Evolutionary conservation across 2,797 vertebrate species (phyloP).

Genomic region (Strix occidentalis): DNA sequence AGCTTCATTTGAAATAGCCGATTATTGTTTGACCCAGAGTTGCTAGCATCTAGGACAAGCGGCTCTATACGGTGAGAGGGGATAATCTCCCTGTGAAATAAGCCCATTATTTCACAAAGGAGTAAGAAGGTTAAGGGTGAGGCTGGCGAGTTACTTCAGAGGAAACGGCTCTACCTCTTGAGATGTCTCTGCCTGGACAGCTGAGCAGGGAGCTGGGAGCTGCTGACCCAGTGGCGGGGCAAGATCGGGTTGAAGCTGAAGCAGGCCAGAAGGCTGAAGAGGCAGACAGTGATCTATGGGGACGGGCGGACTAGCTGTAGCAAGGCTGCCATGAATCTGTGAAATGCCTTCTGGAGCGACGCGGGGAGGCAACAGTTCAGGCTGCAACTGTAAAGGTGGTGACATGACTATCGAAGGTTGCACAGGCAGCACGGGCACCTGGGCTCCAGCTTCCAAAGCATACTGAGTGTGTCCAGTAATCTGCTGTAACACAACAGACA

Average conservation of each 20-base stretch:
- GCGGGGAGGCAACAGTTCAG: conserved; percentile 58
- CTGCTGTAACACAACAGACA: conserved; percentile 64
- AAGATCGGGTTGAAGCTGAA: conserved; percentile 59
- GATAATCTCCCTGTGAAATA: not conserved
- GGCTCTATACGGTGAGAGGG: accelerated
- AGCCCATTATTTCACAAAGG: not conserved
- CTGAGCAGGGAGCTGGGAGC: conserved; percentile 36
- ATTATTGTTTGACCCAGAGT: not conserved
- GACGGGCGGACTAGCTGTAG: not conserved
- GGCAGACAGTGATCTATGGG: conserved; percentile 64
- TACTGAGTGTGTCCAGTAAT: conserved; percentile 73
- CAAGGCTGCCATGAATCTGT: conserved; percentile 60
- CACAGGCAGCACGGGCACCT: conserved; percentile 68
- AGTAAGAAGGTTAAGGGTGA: not conserved
- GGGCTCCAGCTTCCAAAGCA: conserved; percentile 68
- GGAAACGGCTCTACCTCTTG: conserved; percentile 71
- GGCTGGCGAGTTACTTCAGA: not conserved
- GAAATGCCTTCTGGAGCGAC: conserved; percentile 59
- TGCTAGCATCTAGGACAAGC: not conserved
- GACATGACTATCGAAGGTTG: conserved; percentile 72
- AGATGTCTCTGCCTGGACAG: conserved; percentile 61
- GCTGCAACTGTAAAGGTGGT: conserved; percentile 71
- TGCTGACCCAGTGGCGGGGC: conserved; percentile 58
- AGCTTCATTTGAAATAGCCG: not conserved
- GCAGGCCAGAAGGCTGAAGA: conserved; percentile 55